phyloP scores from a whole-genome alignment of 2,888 invertebrate species.

The Phortica okadai region DNA sequence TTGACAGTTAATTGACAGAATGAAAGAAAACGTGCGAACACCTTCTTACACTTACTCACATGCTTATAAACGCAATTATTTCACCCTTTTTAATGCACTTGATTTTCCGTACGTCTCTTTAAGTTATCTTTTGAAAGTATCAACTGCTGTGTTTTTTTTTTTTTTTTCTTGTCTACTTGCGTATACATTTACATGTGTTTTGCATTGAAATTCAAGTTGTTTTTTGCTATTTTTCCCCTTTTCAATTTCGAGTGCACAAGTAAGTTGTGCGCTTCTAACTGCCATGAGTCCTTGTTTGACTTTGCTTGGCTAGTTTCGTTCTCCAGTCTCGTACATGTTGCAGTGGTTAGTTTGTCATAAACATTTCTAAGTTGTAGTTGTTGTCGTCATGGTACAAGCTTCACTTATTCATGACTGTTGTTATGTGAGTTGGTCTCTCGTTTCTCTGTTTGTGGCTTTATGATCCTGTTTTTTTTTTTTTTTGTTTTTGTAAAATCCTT shows the following conservation, averaged over 20 bases:
- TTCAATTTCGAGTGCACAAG: too few relatives aligned
- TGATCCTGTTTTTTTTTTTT: not conserved
- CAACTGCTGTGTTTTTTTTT: not conserved
- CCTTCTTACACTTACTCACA: conserved; percentile 32
- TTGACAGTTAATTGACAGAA: conserved; percentile 67
- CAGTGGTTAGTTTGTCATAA: conserved; percentile 66
- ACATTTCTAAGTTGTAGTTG: conserved; percentile 63
- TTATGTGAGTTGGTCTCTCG: not conserved
- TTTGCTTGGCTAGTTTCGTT: conserved; percentile 17
- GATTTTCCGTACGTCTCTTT: conserved; percentile 27
- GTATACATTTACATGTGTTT: not conserved
- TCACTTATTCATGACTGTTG: conserved; percentile 8
- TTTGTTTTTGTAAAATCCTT: not conserved
- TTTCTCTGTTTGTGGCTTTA: not conserved
- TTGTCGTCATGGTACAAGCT: not conserved
- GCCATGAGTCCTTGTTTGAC: not conserved
- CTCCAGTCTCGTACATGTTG: not conserved
- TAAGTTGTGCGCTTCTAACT: not conserved
- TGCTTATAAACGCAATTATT: not conserved
- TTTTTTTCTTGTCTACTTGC: not conserved
- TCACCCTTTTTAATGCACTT: conserved; percentile 6
- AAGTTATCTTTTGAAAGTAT: not conserved
- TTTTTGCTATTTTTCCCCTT: conserved; percentile 35
- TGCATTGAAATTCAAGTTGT: conserved; percentile 27
- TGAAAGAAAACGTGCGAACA: conserved; percentile 35